Base-by-base conservation (phyloP, 1,140 invertebrate species). In the Nylanderia fulva region DNA sequence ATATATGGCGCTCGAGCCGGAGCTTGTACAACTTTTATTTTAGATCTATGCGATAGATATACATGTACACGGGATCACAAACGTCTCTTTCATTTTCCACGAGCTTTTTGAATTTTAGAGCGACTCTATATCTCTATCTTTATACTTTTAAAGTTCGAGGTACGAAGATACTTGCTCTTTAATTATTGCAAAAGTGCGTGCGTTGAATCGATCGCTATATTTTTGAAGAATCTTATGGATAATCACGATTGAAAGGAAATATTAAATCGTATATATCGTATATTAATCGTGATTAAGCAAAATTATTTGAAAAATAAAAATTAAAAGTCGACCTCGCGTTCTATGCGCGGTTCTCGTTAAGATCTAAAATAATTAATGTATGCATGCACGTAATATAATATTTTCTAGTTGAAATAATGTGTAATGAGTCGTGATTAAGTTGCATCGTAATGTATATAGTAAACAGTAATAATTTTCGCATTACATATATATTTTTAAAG, bases 281-380 rank as follows among this genome's bases (percentile, higher is more conserved):
- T 33, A 33, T 33, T 33, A 33, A 33, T 33, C 29, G 3, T 33
- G n/a, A 72, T 18, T 15, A 33, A 15, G 27, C n/a, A 0, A 15
- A 13, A 33, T 33, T 39, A 27, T 60, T 45, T 27, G 54, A 15
- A 33, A 42, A 18, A 39, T 18, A 5, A 24, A 15, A 8, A 18
- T 29, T 56, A 36, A n/a, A n/a, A 56, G 21, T 36, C 13, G 29
- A 61, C 15, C 15, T n/a, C 13, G n/a, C 11, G 8, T 8, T 42
- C 15, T 42, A 0, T 9, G 11, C 11, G 7, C 69, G 29, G n/a
- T 72, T 36, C 18, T 56, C 54, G 5, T 18, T 61, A 24, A 72
- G n/a, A 29, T n/a, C 7, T 75, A 27, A 60, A 13, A 45, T 75
- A 75, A 83, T 83, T 61, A 77, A 77, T 33, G 42, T 39, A 52